Conservation (phyloP, 2,888 invertebrate genomes). For the Chrysomela aeneicollis region DNA sequence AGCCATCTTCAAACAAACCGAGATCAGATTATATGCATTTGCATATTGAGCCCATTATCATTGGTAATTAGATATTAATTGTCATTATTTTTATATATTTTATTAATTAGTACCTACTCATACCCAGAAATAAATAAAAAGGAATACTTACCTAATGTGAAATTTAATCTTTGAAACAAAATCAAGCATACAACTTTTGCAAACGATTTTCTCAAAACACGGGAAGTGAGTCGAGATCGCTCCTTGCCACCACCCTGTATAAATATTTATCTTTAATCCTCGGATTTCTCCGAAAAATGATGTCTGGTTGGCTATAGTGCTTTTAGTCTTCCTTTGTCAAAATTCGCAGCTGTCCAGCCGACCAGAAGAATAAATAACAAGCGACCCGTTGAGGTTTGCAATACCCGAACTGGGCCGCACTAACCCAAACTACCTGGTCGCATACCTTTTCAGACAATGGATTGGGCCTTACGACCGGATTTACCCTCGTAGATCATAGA, state of each 20-base stretch:
- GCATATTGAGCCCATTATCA: no score
- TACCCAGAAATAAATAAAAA: no score
- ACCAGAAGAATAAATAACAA: constrained; percentile 1
- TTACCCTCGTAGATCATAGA: constrained; percentile 17
- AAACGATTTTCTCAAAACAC: no score
- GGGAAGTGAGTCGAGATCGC: neutral
- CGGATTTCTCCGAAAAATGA: constrained; percentile 16
- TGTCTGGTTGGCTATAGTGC: constrained; percentile 15
- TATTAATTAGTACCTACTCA: no score
- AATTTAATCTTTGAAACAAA: no score
- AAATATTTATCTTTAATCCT: constrained; percentile 20
- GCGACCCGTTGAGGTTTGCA: neutral
- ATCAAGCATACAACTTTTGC: no score
- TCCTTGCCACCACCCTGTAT: constrained; percentile 4
- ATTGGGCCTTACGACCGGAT: constrained; percentile 1
- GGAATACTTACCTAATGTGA: no score
- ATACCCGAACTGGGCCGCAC: constrained; percentile 1
- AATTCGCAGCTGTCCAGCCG: constrained; percentile 22
- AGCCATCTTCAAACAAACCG: no score
- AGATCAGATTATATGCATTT: no score
- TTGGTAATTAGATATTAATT: no score
- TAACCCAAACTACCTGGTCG: constrained; percentile 40
- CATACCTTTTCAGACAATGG: constrained; percentile 35
- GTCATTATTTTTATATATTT: no score
- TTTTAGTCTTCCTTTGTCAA: constrained; percentile 13